A percentile compares a stretch with the other conserved stretches of the same genome.
phyloP scores from a whole-genome alignment of 1,140 invertebrate species.

The Coptotermes formosanus region DNA sequence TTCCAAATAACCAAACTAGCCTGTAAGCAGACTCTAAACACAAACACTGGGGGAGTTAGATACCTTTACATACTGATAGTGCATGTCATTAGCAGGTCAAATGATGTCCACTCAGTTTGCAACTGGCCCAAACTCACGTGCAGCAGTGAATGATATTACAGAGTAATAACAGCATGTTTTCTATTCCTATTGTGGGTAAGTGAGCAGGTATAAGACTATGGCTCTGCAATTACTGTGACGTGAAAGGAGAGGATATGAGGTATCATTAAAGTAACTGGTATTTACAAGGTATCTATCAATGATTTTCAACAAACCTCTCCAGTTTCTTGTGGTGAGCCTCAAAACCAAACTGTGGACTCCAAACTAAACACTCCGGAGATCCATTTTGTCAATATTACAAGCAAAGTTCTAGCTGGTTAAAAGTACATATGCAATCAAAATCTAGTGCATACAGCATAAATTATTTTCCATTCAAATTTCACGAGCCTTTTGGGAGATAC shows the following conservation, averaged over 20 bases:
- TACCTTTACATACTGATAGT: background rate
- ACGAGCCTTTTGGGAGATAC: background rate
- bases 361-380: background rate
- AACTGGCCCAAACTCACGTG: conserved; percentile 1
- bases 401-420: conserved; percentile 9
- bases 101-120: background rate
- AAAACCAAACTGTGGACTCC: background rate
- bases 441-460: conserved; percentile 18
- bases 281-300: conserved; percentile 10
- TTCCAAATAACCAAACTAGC: conserved; percentile 1
- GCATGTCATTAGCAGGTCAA: conserved; percentile 14
- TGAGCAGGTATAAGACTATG: conserved; percentile 1
- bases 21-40: background rate
- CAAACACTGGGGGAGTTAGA: background rate
- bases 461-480: conserved; percentile 10
- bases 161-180: background rate
- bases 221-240: conserved; percentile 9
- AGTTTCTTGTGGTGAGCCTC: conserved; percentile 14
- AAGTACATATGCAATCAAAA: conserved; percentile 14
- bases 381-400: conserved; percentile 14
- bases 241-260: background rate
- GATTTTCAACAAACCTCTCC: background rate
- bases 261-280: background rate
- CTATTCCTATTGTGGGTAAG: background rate
- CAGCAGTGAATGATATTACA: background rate